phyloP scores from a whole-genome alignment of 2,113 vertebrate genomes.

The Osmerus eperlanus region DNA sequence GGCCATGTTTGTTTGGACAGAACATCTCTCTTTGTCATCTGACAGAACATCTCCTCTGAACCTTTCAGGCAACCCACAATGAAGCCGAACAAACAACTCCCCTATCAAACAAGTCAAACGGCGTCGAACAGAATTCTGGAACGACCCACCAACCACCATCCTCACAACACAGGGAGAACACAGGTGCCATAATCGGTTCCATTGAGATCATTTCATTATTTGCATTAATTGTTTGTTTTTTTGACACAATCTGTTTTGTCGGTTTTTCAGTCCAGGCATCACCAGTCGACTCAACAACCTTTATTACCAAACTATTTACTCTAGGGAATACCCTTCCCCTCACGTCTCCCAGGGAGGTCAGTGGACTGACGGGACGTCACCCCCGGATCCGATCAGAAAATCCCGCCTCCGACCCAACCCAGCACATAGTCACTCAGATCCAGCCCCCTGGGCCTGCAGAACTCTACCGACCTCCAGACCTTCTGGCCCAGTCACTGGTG shows the following conservation, averaged over 20 bases:
- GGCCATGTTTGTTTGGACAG: background rate
- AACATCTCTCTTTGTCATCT: slow-evolving; percentile 17
- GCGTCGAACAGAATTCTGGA: slow-evolving; percentile 9
- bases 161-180: slow-evolving; percentile 3
- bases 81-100: background rate
- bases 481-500: slow-evolving; percentile 3
- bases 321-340: background rate
- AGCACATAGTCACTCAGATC: slow-evolving; percentile 42
- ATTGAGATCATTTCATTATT: no score
- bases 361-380: slow-evolving; percentile 13
- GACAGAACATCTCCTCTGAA: slow-evolving; percentile 3
- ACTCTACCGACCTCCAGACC: slow-evolving; percentile 25
- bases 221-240: background rate
- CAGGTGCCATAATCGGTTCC: slow-evolving; percentile 10
- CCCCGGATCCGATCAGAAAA: slow-evolving; percentile 21
- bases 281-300: slow-evolving; percentile 12
- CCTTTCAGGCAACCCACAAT: slow-evolving; percentile 34
- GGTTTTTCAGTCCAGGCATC: slow-evolving; percentile 39
- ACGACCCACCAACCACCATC: slow-evolving; percentile 20
- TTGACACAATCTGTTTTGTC: background rate
- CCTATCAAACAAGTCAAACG: background rate
- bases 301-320: background rate
- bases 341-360: slow-evolving; percentile 13
- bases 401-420: slow-evolving; percentile 23
- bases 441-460: slow-evolving; percentile 33